Conservation (phyloP, 2,888 invertebrate genomes). For the Campoletis raptor region DNA sequence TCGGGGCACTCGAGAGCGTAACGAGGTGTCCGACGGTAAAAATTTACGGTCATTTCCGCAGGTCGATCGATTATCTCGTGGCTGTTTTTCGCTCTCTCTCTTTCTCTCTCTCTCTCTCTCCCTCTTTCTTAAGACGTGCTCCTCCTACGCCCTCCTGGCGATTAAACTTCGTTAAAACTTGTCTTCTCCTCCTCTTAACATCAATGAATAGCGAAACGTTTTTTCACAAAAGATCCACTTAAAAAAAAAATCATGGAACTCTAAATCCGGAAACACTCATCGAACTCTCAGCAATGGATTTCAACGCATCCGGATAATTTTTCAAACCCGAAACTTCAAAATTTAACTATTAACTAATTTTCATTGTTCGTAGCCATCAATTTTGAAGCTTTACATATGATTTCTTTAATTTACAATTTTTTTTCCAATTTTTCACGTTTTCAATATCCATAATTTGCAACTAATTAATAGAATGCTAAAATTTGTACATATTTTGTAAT, state of each 20-base stretch:
- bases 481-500: no score
- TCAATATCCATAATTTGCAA: no score
- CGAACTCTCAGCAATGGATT: background rate
- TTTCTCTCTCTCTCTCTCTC: background rate
- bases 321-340: conserved; percentile 1
- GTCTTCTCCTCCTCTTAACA: background rate
- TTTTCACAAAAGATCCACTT: conserved; percentile 5
- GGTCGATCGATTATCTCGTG: conserved; percentile 59
- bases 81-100: conserved; percentile 5
- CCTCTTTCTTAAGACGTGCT: conserved; percentile 21
- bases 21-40: conserved; percentile 54
- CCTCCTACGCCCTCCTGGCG: conserved; percentile 15
- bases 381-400: background rate
- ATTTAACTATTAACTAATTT: conserved; percentile 17
- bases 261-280: background rate
- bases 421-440: no score
- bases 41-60: conserved; percentile 65
- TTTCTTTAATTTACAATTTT: no score
- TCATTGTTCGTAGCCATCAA: background rate
- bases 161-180: conserved; percentile 42
- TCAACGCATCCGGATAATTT: conserved; percentile 29
- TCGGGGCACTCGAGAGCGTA: conserved; percentile 47
- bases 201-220: conserved; percentile 33
- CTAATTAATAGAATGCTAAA: no score
- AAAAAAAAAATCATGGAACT: conserved; percentile 38